Evolutionary conservation across 1,140 invertebrate genomes (phyloP).

Genomic region (Drosophila tani): DNA sequence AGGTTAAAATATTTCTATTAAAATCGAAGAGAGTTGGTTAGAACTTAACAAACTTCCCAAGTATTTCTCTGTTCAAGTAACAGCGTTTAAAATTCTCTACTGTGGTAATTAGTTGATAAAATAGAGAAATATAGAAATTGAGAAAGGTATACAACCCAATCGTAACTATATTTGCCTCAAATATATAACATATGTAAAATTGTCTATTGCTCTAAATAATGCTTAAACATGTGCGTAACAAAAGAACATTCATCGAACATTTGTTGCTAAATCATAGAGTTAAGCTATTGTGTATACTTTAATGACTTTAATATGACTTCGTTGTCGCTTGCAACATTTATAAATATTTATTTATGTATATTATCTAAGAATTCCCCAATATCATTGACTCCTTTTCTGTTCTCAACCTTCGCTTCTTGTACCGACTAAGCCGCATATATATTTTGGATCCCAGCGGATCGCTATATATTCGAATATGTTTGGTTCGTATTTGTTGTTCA

Average conservation of each 20-base stretch:
- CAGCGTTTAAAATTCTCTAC: conserved; percentile 47
- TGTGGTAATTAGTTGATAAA: conserved; percentile 17
- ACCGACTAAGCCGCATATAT: conserved; percentile 38
- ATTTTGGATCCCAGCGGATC: conserved; percentile 11
- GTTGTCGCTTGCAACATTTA: conserved; percentile 49
- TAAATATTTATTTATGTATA: conserved; percentile 49
- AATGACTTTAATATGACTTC: conserved; percentile 43
- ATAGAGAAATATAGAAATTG: conserved; percentile 5
- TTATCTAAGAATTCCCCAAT: conserved; percentile 40
- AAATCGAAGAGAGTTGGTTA: neutral
- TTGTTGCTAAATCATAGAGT: conserved; percentile 47
- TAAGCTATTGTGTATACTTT: conserved; percentile 36
- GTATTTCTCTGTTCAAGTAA: conserved; percentile 20
- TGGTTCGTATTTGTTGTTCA: conserved; percentile 42
- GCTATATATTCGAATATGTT: conserved; percentile 33
- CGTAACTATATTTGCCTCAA: conserved; percentile 28
- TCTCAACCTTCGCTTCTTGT: conserved; percentile 20
- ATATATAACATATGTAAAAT: conserved; percentile 57
- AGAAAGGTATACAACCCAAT: conserved; percentile 63
- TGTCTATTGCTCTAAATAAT: conserved; percentile 74
- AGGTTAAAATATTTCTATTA: conserved; percentile 32
- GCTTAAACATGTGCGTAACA: conserved; percentile 75
- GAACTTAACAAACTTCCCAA: conserved; percentile 14
- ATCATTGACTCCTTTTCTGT: conserved; percentile 36
- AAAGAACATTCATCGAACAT: conserved; percentile 46